Conservation (phyloP, 2,797 vertebrate species). For the Karalla daura region DNA sequence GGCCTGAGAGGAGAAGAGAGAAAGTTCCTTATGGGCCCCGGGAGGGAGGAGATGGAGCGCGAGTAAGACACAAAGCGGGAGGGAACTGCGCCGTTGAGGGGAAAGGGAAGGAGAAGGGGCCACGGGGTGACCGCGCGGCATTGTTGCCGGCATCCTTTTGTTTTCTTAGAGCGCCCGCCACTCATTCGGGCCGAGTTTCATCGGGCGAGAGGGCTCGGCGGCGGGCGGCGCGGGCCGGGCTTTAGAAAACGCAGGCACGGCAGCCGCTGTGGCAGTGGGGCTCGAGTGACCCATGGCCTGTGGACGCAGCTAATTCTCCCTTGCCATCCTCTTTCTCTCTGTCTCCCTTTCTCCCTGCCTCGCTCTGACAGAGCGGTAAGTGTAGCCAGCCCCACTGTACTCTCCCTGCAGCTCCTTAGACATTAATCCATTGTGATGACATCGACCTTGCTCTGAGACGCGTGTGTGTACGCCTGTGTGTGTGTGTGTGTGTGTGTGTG, state of each 20-base stretch:
- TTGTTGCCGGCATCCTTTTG: slow-evolving; percentile 38
- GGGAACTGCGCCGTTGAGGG: slow-evolving; percentile 62
- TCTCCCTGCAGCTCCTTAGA: slow-evolving; percentile 85
- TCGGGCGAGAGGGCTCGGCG: slow-evolving; percentile 28
- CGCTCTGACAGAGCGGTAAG: slow-evolving; percentile 82
- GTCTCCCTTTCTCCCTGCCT: slow-evolving; percentile 68
- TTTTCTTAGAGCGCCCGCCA: slow-evolving; percentile 20
- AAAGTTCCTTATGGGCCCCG: slow-evolving; percentile 77
- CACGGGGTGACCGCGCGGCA: slow-evolving; percentile 40
- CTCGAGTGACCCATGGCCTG: slow-evolving; percentile 69
- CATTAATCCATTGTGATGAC: slow-evolving; percentile 88
- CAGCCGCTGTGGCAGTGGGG: slow-evolving; percentile 36
- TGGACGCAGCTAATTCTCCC: slow-evolving; percentile 69
- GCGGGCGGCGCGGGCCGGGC: slow-evolving; percentile 3
- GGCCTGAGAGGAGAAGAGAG: slow-evolving; percentile 76
- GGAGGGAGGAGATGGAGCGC: slow-evolving; percentile 61
- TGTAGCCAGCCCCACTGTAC: slow-evolving; percentile 81
- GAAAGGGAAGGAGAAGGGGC: slow-evolving; percentile 71
- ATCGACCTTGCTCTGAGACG: slow-evolving; percentile 87
- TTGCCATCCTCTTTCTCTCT: slow-evolving; percentile 61
- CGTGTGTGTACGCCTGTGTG: slow-evolving; percentile 48
- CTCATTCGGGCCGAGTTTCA: background rate
- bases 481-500: slow-evolving; percentile 50
- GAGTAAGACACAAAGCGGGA: slow-evolving; percentile 71
- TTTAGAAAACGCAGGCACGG: background rate